Evolutionary conservation across 2,888 invertebrate genomes (phyloP), one percentile per base, ranked within the genome.

Genomic region (Lasioglossum morio): DNA sequence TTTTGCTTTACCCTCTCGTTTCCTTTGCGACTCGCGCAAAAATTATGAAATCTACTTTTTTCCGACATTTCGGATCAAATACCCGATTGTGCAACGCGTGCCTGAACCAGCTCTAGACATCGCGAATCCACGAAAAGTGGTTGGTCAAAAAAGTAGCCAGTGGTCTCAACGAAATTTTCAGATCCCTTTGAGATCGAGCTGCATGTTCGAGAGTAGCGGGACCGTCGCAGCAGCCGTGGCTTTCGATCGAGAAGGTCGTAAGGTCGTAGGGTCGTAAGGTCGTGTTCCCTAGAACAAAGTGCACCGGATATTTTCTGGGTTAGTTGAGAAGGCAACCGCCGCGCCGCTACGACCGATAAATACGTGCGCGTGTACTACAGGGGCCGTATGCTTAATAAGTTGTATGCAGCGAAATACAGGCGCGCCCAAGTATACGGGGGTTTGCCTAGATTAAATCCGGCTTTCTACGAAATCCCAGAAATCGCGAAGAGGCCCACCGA

Each of bases 391-490:
- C 66, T 23, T n/a, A n/a, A n/a, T 1, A 27, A n/a, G 66, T n/a
- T 23, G 37, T 69, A 12, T 30, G 30, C 7, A 16, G 2, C 43
- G 10, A 23, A 27, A 48, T 23, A 57, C 16, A 70, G 30, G 34
- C 37, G n/a, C 60, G 66, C 19, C 37, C 4, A 63, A 37, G 46
- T 72, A 63, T 40, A 76, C 16, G 12, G 23, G 53, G 53, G 12
- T 53, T 34, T 23, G 16, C 16, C 77, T 74, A 72, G 85, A 89
- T 90, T 90, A 88, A 90, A 88, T 87, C 83, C 79, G 81, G 84
- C 72, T 84, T 83, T 53, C 30, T 40, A 79, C 66, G 74, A 87
- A 87, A 88, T 89, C 89, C 78, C 78, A 81, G 88, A 86, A 87
- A 90, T 90, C 88, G 84, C 57, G 78, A 48, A 12, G 74, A n/a